Conservation (phyloP, 2,888 invertebrate species). For the Habrosyne pyritoides region DNA sequence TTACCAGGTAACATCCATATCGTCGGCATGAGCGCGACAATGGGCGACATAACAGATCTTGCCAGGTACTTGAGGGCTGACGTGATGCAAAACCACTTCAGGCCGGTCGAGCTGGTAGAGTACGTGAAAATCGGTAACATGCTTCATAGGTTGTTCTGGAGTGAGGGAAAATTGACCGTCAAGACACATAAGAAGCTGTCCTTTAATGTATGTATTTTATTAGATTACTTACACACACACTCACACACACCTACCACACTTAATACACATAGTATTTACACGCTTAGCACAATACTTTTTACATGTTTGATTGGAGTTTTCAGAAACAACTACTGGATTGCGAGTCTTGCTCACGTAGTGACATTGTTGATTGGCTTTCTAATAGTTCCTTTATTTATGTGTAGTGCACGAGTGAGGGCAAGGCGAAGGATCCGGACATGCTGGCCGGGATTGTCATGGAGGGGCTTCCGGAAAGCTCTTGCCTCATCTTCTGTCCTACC, state of each 20-base stretch:
- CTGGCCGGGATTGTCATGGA: constrained; percentile 91
- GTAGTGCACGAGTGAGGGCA: constrained; percentile 72
- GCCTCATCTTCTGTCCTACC: constrained; percentile 96
- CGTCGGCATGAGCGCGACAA: constrained; percentile 98
- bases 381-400: neutral
- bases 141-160: constrained; percentile 69
- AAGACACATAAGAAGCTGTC: constrained; percentile 53
- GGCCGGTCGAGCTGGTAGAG: constrained; percentile 94
- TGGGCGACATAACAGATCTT: constrained; percentile 94
- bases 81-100: constrained; percentile 92
- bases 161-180: constrained; percentile 47
- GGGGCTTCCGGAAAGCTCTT: constrained; percentile 90
- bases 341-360: too few relatives aligned
- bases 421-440: constrained; percentile 89
- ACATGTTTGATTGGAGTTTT: too few relatives aligned
- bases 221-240: too few relatives aligned
- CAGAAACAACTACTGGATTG: too few relatives aligned
- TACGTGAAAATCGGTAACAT: constrained; percentile 88
- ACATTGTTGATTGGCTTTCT: neutral
- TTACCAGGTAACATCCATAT: constrained; percentile 87
- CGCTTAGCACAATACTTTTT: too few relatives aligned
- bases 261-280: too few relatives aligned
- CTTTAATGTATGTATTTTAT: constrained; percentile 55
- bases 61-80: constrained; percentile 91
- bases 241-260: too few relatives aligned